phyloP scores from a whole-genome alignment of 2,797 vertebrate species.

The Tenualosa thibaudeaui region DNA sequence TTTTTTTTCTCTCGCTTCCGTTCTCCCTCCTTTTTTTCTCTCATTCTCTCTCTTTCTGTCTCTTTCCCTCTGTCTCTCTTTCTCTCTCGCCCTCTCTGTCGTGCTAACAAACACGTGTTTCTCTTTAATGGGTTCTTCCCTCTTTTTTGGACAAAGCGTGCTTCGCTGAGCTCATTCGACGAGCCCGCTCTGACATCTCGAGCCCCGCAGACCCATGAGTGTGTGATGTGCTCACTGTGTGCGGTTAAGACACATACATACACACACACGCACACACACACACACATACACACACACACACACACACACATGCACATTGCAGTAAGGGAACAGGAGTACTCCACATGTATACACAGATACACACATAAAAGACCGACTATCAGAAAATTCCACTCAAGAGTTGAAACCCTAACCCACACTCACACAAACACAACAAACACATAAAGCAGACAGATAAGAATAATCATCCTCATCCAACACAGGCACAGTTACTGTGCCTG shows the following conservation, averaged over 20 bases:
- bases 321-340: not conserved
- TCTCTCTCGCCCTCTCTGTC: not conserved
- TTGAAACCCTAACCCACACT: not conserved
- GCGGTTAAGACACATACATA: not conserved
- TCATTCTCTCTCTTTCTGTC: no score
- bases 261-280: not conserved
- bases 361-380: not conserved
- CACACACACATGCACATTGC: not conserved
- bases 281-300: not conserved
- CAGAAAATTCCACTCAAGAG: not conserved
- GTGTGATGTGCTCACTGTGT: conserved; percentile 17
- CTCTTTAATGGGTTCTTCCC: not conserved
- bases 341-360: not conserved
- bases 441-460: not conserved
- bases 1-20: not conserved
- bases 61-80: not conserved
- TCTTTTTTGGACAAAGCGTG: conserved; percentile 7
- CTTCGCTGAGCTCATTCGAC: conserved; percentile 20
- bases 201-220: conserved; percentile 18
- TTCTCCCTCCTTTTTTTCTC: not conserved
- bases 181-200: conserved; percentile 7
- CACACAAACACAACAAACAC: not conserved
- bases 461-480: not conserved
- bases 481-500: not conserved
- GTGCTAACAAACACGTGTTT: not conserved